phyloP scores from a whole-genome alignment of 2,113 vertebrate genomes.

The Dicrurus megarhynchus region DNA sequence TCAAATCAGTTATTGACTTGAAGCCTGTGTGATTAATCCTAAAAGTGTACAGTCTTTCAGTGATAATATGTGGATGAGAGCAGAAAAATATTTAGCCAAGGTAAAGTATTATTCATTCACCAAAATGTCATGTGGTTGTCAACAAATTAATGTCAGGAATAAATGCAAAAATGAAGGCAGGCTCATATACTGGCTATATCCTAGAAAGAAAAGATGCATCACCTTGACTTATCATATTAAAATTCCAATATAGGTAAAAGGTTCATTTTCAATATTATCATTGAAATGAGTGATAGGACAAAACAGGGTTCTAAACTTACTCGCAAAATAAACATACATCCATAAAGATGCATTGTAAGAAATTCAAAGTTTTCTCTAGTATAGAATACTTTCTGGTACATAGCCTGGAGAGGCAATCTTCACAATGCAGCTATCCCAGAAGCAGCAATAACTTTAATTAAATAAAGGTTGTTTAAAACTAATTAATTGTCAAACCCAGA shows the following conservation, averaged over 20 bases:
- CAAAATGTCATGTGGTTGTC: not conserved
- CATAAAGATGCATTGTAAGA: not conserved
- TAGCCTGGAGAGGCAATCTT: not conserved
- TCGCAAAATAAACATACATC: accelerated
- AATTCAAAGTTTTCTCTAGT: not conserved
- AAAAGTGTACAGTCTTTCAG: not conserved
- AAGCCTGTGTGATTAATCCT: not conserved
- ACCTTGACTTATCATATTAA: not conserved
- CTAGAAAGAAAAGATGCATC: not conserved
- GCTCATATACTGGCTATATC: not conserved
- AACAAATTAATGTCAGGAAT: not conserved
- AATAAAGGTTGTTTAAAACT: not conserved
- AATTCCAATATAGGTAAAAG: not conserved
- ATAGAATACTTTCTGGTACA: not conserved
- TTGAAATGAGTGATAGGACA: not conserved
- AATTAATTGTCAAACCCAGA: slow-evolving; percentile 8
- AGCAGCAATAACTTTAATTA: slow-evolving; percentile 3
- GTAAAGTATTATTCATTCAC: not conserved
- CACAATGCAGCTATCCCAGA: not conserved
- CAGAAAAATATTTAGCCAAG: not conserved
- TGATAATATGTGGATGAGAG: not conserved
- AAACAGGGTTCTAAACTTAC: not conserved
- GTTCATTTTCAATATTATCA: not conserved
- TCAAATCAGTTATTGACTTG: not conserved
- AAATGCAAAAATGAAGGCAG: not conserved